These are phyloP conservation scores for Neodiprion virginianus DNA, from an alignment of 1,140 invertebrate species.

Conservation along the genomic window DNA sequence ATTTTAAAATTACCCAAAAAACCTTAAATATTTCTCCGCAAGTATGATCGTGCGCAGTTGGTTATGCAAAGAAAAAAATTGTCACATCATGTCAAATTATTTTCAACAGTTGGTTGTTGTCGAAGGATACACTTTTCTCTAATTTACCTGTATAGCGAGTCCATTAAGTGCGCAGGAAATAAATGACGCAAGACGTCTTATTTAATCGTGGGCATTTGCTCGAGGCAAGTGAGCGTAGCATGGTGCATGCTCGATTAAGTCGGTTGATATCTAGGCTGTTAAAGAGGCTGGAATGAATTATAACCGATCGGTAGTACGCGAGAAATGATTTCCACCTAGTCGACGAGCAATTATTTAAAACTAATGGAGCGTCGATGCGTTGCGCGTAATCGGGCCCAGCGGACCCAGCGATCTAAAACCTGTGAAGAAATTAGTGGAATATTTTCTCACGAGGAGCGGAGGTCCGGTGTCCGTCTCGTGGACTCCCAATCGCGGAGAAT, in stretches of 20 bases:
- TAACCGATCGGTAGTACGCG: background rate
- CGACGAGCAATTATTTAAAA: background rate
- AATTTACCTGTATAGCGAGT: too few relatives aligned
- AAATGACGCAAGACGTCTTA: background rate
- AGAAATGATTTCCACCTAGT: background rate
- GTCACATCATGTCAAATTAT: too few relatives aligned
- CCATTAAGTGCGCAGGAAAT: too few relatives aligned
- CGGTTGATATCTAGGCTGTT: background rate
- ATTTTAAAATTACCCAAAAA: background rate
- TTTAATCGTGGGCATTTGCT: conserved; percentile 3
- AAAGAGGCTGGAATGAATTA: background rate
- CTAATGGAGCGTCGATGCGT: background rate
- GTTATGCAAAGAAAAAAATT: too few relatives aligned
- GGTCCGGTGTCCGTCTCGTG: background rate
- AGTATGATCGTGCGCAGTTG: background rate
- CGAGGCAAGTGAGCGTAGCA: background rate
- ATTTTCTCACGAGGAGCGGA: background rate
- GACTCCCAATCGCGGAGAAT: background rate
- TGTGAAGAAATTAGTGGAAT: background rate
- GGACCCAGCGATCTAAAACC: background rate
- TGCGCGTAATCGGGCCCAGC: background rate
- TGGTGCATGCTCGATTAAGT: background rate
- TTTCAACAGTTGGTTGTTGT: too few relatives aligned
- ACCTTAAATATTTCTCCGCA: background rate
- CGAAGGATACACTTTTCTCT: too few relatives aligned